Evolutionary conservation across 2,113 vertebrate genomes (phyloP).

Genomic region (Percina caprodes): DNA sequence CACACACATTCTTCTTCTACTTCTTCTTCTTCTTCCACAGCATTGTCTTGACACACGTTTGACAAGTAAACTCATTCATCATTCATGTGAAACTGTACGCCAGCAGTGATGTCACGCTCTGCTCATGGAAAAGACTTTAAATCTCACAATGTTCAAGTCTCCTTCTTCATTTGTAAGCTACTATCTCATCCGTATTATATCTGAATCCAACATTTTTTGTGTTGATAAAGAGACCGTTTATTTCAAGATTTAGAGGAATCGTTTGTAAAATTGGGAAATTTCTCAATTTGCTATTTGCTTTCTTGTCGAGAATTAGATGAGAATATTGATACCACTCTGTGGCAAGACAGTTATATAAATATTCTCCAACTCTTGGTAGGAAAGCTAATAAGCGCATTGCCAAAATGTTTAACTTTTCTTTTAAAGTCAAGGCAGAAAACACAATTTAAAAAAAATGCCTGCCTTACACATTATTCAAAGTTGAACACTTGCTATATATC

Average conservation of each 20-base stretch:
- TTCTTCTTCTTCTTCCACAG: neutral
- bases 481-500: neutral
- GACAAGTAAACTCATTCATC: neutral
- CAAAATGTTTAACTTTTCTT: neutral
- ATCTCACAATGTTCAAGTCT: neutral
- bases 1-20: neutral
- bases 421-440: neutral
- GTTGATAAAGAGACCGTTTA: neutral
- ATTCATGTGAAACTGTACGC: neutral
- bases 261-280: neutral
- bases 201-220: neutral
- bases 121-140: neutral
- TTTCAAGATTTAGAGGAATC: neutral
- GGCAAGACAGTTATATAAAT: no score
- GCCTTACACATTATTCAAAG: neutral
- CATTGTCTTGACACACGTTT: neutral
- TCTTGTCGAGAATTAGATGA: neutral
- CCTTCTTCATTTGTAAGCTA: neutral
- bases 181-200: neutral
- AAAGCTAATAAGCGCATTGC: neutral
- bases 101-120: neutral
- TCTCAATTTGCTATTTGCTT: neutral
- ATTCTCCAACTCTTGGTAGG: no score
- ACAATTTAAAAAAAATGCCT: neutral
- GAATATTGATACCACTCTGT: neutral